Conservation (phyloP, 2,888 invertebrate genomes). For the Nudaria mundana region DNA sequence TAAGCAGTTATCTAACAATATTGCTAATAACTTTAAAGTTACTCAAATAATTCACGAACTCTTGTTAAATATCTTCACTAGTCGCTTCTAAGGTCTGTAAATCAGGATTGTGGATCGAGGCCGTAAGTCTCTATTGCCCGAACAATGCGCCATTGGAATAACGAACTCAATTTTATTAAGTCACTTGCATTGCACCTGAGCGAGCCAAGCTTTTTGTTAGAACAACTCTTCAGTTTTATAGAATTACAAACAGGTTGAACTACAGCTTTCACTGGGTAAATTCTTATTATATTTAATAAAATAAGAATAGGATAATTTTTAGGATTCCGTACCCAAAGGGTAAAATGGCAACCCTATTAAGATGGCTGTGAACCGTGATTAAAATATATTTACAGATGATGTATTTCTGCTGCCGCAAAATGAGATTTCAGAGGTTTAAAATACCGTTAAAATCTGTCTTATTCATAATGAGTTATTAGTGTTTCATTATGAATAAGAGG, state of each 20-base stretch:
- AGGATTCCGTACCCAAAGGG: no score
- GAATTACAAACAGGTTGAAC: conserved; percentile 12
- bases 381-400: no score
- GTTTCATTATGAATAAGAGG: no score
- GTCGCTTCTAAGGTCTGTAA: conserved; percentile 51
- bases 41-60: no score
- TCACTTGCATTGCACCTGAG: conserved; percentile 50
- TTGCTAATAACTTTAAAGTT: no score
- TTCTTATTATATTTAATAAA: not conserved
- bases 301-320: not conserved
- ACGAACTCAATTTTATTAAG: conserved; percentile 67
- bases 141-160: conserved; percentile 57
- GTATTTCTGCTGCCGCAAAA: no score
- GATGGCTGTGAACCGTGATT: no score
- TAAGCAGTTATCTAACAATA: no score
- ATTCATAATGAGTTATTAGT: no score
- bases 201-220: conserved; percentile 30
- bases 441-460: no score
- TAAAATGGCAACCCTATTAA: no score
- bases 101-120: conserved; percentile 51
- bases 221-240: conserved; percentile 28
- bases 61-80: conserved; percentile 24
- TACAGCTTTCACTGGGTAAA: conserved; percentile 1
- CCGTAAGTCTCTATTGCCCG: conserved; percentile 45
- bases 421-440: no score